A percentile compares a stretch with the other conserved stretches of the same genome.
These are phyloP conservation scores for Regulus satrapa DNA, from an alignment of 2,113 vertebrate genomes.

Conservation along the genomic window DNA sequence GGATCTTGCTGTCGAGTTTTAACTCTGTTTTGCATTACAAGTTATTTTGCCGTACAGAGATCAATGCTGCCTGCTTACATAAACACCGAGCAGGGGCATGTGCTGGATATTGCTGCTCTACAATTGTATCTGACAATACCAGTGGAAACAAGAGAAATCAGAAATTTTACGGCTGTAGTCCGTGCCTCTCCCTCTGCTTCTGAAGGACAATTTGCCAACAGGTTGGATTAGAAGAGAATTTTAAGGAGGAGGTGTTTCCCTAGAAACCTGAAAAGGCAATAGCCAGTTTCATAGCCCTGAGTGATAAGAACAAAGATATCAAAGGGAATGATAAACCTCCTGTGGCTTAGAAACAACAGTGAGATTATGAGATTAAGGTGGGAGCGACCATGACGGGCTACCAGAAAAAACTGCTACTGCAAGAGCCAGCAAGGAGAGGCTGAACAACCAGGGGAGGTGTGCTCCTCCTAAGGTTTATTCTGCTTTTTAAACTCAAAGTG, in stretches of 20 bases:
- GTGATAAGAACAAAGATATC: not conserved
- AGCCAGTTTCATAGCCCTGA: not conserved
- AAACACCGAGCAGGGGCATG: not conserved
- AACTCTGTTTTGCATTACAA: not conserved
- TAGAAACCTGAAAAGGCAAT: not conserved
- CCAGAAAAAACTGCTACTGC: not conserved
- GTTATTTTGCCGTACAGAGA: not conserved
- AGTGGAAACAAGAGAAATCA: not conserved
- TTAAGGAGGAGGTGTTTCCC: not conserved
- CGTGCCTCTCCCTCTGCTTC: not conserved
- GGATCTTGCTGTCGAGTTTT: not conserved
- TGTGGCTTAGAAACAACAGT: fast-evolving
- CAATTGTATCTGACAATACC: not conserved
- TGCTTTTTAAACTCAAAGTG: not conserved
- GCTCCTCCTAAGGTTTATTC: not conserved
- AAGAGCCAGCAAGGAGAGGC: not conserved
- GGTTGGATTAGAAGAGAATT: not conserved
- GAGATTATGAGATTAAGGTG: not conserved
- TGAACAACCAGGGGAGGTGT: not conserved
- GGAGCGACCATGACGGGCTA: not conserved
- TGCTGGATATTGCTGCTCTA: not conserved
- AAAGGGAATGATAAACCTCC: not conserved
- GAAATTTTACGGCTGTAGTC: not conserved
- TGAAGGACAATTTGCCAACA: not conserved
- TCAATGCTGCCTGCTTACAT: not conserved